Base-by-base conservation (phyloP, 2,888 invertebrate species). In the Tuberolachnus salignus region DNA sequence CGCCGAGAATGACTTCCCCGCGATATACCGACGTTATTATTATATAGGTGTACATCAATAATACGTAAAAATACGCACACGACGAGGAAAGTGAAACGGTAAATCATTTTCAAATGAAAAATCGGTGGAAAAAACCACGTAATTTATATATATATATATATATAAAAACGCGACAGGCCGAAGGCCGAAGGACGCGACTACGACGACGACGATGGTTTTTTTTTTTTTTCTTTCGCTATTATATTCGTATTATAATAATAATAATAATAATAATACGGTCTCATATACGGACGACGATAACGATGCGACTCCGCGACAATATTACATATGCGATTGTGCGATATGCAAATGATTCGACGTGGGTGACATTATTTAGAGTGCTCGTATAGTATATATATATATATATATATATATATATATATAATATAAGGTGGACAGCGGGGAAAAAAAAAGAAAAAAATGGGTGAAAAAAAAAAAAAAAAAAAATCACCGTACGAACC, bases 311-410 rank as follows among this genome's bases (percentile, higher is more conserved):
- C 6, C 51, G 1, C 2, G 23, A 55, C 23, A 23, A 59, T 57
- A 57, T n/a, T n/a, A n/a, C n/a, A n/a, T n/a, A n/a, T n/a, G n/a
- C n/a, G n/a, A n/a, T n/a, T n/a, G n/a, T n/a, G n/a, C 14, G 26
- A 46, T 71, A 71, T 71, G 59, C 19, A 72, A 72, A 72, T 49
- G 26, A 26, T 26, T 23, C 49, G 49, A 63, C 72, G 72, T 73
- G 72, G 72, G 72, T 51, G 72, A 73, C 21, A 26, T 69, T 61
- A n/a, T 21, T 34, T 21, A 59, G 46, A 46, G 59, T 26, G 71
- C 44, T 6, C 34, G 34, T n/a, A n/a, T n/a, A n/a, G n/a, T n/a
- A n/a, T n/a, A n/a, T n/a, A n/a, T n/a, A n/a, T n/a, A n/a, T n/a
- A n/a, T n/a, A n/a, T n/a, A n/a, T n/a, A n/a, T n/a, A n/a, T n/a